Conservation (phyloP, 1,140 invertebrate genomes). For the Macrobrachium rosenbergii region DNA sequence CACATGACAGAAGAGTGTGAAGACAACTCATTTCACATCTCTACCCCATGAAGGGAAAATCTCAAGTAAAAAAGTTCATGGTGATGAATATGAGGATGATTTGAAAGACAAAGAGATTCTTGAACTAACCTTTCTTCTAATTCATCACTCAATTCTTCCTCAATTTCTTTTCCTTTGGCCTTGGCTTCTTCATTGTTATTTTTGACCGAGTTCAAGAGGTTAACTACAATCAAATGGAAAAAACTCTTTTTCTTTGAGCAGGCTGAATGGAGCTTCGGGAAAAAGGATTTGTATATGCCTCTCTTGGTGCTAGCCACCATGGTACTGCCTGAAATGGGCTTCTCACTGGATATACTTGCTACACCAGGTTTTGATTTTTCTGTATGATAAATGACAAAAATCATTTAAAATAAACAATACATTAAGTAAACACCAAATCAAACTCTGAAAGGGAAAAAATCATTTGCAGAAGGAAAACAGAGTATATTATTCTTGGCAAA, state of each 20-base stretch:
- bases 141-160: slow-evolving; percentile 42
- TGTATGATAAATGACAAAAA: not conserved
- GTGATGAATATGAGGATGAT: too few species aligned
- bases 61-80: not conserved
- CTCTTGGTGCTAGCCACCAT: slow-evolving; percentile 25
- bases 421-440: too few species aligned
- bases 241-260: slow-evolving; percentile 59
- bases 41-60: not conserved
- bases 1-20: too few species aligned
- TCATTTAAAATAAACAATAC: too few species aligned
- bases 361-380: not conserved
- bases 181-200: not conserved
- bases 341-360: not conserved
- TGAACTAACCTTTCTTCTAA: slow-evolving; percentile 25
- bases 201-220: slow-evolving; percentile 22
- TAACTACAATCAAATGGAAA: slow-evolving; percentile 39
- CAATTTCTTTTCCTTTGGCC: slow-evolving; percentile 4
- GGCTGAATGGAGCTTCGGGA: slow-evolving; percentile 52
- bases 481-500: too few species aligned
- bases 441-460: too few species aligned
- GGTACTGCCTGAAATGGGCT: not conserved
- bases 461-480: too few species aligned
- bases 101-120: not conserved
- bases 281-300: slow-evolving; percentile 47
- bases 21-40: too few species aligned